Conservation (phyloP, 2,797 vertebrate genomes). For the Semaprochilodus insignis region DNA sequence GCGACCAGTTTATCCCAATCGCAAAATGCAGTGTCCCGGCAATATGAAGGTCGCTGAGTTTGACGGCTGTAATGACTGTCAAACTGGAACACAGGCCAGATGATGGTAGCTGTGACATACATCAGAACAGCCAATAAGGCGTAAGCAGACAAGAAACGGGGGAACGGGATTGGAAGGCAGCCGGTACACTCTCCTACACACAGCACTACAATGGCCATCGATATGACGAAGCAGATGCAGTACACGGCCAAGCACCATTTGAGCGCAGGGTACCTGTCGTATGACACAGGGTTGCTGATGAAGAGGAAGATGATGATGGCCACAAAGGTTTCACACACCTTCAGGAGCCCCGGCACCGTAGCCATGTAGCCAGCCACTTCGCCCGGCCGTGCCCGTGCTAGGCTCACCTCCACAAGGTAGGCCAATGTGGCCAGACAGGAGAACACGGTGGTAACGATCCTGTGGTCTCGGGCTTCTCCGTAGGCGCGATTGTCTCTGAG, state of each 20-base stretch:
- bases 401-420: constrained; percentile 84
- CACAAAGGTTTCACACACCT: constrained; percentile 89
- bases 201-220: constrained; percentile 84
- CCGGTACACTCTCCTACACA: constrained; percentile 87
- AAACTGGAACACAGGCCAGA: constrained; percentile 91
- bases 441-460: constrained; percentile 83
- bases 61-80: constrained; percentile 25
- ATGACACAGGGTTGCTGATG: constrained; percentile 70
- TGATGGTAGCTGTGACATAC: constrained; percentile 83
- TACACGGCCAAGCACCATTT: constrained; percentile 91
- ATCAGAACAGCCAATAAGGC: constrained; percentile 81
- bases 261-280: constrained; percentile 67
- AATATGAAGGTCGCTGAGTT: accelerated
- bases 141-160: constrained; percentile 84
- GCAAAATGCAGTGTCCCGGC: constrained; percentile 32
- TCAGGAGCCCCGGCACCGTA: constrained; percentile 86
- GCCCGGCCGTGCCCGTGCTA: constrained; percentile 84
- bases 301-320: constrained; percentile 89
- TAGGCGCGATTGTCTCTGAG: background rate
- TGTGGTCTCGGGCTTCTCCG: constrained; percentile 21
- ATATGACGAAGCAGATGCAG: constrained; percentile 91
- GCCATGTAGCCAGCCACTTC: constrained; percentile 91
- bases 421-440: constrained; percentile 85
- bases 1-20: constrained; percentile 55
- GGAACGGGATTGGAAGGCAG: constrained; percentile 83